A percentile compares a stretch with the other conserved stretches of the same genome.
Evolutionary conservation across 2,888 invertebrate species (phyloP).

Genomic region (Spisula solida): DNA sequence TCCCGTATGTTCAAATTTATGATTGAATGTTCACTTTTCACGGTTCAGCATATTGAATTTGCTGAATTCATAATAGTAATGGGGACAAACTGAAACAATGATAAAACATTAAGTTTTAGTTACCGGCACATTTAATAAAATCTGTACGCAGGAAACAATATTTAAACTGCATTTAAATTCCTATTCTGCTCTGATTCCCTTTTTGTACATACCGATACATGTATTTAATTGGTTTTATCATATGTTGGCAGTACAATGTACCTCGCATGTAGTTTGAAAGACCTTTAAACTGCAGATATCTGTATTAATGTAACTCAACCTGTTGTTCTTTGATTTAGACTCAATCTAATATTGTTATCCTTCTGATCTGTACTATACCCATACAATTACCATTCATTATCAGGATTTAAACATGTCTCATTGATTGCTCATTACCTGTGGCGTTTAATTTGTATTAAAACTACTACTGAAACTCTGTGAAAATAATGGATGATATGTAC

Average conservation of each 20-base stretch:
- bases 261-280: not conserved
- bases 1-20: too few relatives aligned
- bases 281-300: not conserved
- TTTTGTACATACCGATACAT: too few relatives aligned
- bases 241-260: not conserved
- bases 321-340: not conserved
- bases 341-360: not conserved
- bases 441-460: not conserved
- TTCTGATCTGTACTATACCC: not conserved
- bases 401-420: not conserved
- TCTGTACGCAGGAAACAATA: too few relatives aligned
- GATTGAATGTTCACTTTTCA: too few relatives aligned
- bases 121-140: too few relatives aligned
- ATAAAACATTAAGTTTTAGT: too few relatives aligned
- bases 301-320: not conserved
- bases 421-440: not conserved
- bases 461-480: not conserved
- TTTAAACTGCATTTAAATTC: too few relatives aligned
- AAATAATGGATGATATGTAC: not conserved
- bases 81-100: too few relatives aligned
- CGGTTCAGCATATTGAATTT: too few relatives aligned
- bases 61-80: too few relatives aligned
- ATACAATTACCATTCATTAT: not conserved
- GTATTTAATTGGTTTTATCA: not conserved
- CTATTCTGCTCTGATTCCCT: too few relatives aligned